Evolutionary conservation across 37 sponge, comb jelly and placozoan species (phyloP).

Genomic region (Hormiphora californensis): DNA sequence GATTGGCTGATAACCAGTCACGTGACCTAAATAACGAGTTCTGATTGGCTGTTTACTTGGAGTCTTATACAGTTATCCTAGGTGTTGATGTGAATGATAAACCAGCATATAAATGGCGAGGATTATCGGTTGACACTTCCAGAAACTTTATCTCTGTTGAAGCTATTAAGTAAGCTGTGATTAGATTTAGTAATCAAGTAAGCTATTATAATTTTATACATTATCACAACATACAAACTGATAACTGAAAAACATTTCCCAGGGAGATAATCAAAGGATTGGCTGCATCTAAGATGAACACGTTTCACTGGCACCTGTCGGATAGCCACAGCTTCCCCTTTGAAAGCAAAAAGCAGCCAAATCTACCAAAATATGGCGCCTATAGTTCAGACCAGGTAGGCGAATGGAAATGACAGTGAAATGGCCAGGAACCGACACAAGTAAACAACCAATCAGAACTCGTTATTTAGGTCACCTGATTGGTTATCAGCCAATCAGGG

Average conservation of each 20-base stretch:
- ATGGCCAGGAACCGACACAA: too few relatives aligned
- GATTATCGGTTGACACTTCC: neutral
- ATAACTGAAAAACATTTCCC: neutral
- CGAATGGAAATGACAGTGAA: too few relatives aligned
- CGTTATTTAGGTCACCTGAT: too few relatives aligned
- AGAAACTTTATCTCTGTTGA: neutral
- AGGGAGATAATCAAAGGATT: neutral
- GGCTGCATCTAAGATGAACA: neutral
- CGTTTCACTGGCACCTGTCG: neutral
- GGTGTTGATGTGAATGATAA: neutral
- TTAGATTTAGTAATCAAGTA: conserved; percentile 10
- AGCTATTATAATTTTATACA: neutral
- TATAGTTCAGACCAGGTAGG: neutral
- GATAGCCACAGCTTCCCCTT: conserved; percentile 24
- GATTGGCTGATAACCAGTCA: too few relatives aligned
- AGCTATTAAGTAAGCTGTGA: neutral
- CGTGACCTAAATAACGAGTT: too few relatives aligned
- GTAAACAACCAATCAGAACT: too few relatives aligned
- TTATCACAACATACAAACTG: neutral
- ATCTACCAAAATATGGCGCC: neutral
- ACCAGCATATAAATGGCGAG: neutral
- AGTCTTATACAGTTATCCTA: too few relatives aligned
- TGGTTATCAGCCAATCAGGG: too few relatives aligned
- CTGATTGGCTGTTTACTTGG: too few relatives aligned
- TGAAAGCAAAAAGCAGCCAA: neutral